These are phyloP conservation scores for Neofelis nebulosa DNA, from an alignment of 2,113 vertebrate genomes.

Conservation along the genomic window DNA sequence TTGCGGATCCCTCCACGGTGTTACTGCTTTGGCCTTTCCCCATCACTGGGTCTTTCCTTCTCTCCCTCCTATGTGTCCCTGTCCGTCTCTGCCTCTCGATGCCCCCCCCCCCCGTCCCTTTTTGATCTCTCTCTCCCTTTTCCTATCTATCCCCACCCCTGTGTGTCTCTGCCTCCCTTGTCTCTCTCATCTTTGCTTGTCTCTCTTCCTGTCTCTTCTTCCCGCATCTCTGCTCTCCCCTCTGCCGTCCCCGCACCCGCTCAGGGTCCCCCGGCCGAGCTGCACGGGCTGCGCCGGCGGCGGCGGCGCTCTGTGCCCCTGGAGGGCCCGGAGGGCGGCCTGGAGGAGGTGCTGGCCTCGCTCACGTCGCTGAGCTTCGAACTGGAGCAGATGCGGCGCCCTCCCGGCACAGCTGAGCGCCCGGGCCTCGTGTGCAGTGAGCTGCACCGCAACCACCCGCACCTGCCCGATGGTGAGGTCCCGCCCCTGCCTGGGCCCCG, in stretches of 20 bases:
- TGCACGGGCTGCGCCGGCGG: constrained; percentile 84
- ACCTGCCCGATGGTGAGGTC: constrained; percentile 89
- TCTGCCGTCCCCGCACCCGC: not conserved
- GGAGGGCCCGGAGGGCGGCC: constrained; percentile 79
- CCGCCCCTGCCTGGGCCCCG: fast-evolving
- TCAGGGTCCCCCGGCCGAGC: constrained; percentile 86
- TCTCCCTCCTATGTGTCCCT: not conserved
- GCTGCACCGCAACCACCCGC: constrained; percentile 89
- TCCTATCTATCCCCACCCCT: not conserved
- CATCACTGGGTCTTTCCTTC: not conserved
- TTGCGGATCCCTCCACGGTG: not conserved
- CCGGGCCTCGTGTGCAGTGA: constrained; percentile 93
- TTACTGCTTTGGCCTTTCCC: not conserved
- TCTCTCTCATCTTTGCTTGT: not conserved
- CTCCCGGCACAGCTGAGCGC: constrained; percentile 90
- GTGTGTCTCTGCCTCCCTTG: not conserved
- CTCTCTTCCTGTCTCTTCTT: not conserved
- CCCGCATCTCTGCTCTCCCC: not conserved
- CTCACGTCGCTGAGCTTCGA: constrained; percentile 92
- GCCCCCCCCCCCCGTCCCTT: no score
- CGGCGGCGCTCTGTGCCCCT: constrained; percentile 77
- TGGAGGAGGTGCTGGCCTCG: constrained; percentile 93
- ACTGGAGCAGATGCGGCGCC: constrained; percentile 89
- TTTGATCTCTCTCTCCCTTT: not conserved
- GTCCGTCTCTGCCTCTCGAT: not conserved